Evolutionary conservation across 2,888 invertebrate genomes (phyloP).

Genomic region (Lasioglossum morio): DNA sequence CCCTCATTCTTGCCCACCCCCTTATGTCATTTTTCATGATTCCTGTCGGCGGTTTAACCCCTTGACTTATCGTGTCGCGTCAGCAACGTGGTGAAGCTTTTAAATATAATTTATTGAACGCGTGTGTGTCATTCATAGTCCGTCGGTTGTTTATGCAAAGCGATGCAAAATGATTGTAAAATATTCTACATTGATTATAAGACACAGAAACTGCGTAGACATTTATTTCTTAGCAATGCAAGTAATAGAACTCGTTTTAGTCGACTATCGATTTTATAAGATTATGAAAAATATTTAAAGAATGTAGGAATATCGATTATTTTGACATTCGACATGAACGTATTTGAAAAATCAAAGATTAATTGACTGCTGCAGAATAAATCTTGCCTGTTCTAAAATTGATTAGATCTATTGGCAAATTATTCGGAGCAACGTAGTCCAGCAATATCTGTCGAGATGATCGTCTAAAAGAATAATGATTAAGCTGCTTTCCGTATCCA

Average conservation of each 20-base stretch:
- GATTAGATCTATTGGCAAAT: not conserved
- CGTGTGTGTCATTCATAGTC: not conserved
- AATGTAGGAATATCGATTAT: too few species aligned
- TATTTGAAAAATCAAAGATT: not conserved
- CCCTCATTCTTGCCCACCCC: not conserved
- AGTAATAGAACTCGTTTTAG: too few species aligned
- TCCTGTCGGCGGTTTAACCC: conserved; percentile 1
- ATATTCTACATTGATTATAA: not conserved
- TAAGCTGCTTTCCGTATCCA: not conserved
- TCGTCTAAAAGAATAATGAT: not conserved
- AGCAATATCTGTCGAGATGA: not conserved
- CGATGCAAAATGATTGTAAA: not conserved
- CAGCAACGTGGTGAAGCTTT: not conserved
- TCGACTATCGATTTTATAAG: too few species aligned
- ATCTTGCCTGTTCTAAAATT: not conserved
- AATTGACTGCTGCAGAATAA: not conserved
- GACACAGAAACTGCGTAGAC: too few species aligned
- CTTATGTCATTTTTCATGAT: not conserved
- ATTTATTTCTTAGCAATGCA: too few species aligned
- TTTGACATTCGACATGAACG: too few species aligned
- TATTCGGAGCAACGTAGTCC: not conserved
- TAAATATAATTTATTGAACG: not conserved
- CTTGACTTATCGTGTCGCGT: not conserved
- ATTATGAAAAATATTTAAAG: too few species aligned
- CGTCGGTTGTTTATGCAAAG: not conserved